Evolutionary conservation across 2,888 invertebrate species (phyloP), one percentile per base, ranked within the genome.

Genomic region (Sussaba pulchella): DNA sequence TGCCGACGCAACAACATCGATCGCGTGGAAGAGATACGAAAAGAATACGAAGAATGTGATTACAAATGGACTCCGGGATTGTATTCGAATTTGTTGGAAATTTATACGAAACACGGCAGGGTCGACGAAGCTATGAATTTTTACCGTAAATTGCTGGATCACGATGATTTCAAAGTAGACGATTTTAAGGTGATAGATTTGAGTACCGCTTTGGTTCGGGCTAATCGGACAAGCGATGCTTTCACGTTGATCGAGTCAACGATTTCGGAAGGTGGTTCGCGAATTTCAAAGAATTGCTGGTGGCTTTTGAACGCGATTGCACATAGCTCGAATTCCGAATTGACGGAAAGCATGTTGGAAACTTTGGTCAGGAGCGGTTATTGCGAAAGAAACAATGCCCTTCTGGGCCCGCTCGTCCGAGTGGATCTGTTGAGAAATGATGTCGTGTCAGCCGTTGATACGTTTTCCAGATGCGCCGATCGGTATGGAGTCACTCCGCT

Each of bases 161-260:
- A 93, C 78, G 93, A 94, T 3, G 93, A 93, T 76, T 96, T 96
- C 87, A 90, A 88, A 0, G 85, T 96, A 14, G 96, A 96, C 88
- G 94, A 94, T 84, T 94, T 93, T 87, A 96, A 96, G 90, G 90
- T 96, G 1, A 92, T 96, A 1, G 94, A 95, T 86, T 94, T 94
- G 76, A 95, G 95, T 0, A 93, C 94, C 0, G 91, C 95, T 4
- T 92, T 96, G 89, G 94, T 95, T 3, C 92, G 93, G 50, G 91
- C 93, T 10, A n/a, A 73, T 24, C 59, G 71, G 36, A 9, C 75
- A 6, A 41, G 73, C 0, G 67, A 70, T 9, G 86, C 84, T 6
- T 50, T 81, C 0, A 8, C 26, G 9, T 74, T 85, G 12, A 14
- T 84, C 0, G 6, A 74, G 6, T 57, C 43, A 0, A 36, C 17